Conservation (phyloP, 2,113 vertebrate genomes). For the Nycticebus coucang region DNA sequence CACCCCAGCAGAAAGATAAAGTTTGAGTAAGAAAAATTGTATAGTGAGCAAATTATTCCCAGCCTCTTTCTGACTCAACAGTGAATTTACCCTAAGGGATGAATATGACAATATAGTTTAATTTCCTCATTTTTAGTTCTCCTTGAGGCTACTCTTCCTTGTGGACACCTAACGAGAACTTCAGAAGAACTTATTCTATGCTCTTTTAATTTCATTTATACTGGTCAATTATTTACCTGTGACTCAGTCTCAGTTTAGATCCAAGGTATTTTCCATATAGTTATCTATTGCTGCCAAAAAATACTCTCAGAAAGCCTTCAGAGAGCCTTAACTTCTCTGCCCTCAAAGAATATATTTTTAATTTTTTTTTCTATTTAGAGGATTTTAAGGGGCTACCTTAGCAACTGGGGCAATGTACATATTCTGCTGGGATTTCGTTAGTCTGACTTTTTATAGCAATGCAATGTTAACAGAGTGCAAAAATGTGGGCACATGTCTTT, state of each 20-base stretch:
- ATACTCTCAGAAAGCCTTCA: constrained; percentile 66
- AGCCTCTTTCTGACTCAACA: constrained; percentile 48
- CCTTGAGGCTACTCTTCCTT: constrained; percentile 54
- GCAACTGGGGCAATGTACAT: constrained; percentile 82
- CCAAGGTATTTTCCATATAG: constrained; percentile 57
- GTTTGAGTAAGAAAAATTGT: constrained; percentile 35
- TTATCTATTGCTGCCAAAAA: constrained; percentile 36
- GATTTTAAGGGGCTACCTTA: constrained; percentile 83
- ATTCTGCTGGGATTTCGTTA: constrained; percentile 80
- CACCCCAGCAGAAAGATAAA: background rate
- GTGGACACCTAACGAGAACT: constrained; percentile 30
- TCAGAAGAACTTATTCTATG: constrained; percentile 14
- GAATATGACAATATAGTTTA: constrained; percentile 49
- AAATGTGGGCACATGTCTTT: constrained; percentile 60
- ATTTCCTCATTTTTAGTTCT: constrained; percentile 68
- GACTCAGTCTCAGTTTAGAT: constrained; percentile 36
- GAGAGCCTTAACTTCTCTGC: constrained; percentile 75
- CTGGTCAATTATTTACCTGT: constrained; percentile 23
- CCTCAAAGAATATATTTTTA: constrained; percentile 74
- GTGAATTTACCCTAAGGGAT: constrained; percentile 63
- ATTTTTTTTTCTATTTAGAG: constrained; percentile 76
- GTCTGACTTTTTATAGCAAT: constrained; percentile 82
- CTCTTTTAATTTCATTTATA: constrained; percentile 52
- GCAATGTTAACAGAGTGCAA: constrained; percentile 59
- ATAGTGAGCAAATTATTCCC: constrained; percentile 39